A percentile compares a stretch with the other conserved stretches of the same genome.
These are phyloP conservation scores for Drosophila tani DNA, from an alignment of 1,140 invertebrate genomes.

Conservation along the genomic window DNA sequence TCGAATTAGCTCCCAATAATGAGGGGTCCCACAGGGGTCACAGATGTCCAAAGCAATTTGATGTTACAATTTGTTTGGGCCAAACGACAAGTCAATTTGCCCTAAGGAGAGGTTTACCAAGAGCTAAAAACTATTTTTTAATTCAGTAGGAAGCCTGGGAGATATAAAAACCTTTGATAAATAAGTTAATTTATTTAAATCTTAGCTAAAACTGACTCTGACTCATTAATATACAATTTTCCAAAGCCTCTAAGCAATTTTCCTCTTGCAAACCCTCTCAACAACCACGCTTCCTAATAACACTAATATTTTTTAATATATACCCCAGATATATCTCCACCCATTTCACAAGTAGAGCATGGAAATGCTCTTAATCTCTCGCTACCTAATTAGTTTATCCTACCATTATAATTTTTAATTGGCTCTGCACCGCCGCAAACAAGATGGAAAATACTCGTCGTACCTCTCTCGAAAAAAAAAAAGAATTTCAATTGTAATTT, in stretches of 20 bases:
- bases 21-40: slow-evolving; percentile 68
- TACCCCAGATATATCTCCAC: not conserved
- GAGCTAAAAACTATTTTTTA: not conserved
- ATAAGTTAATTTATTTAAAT: not conserved
- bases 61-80: slow-evolving; percentile 71
- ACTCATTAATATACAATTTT: too few species aligned
- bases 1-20: slow-evolving; percentile 27
- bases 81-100: slow-evolving; percentile 70
- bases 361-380: slow-evolving; percentile 46
- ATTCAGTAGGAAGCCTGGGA: not conserved
- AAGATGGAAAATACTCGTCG: slow-evolving; percentile 18
- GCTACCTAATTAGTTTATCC: slow-evolving; percentile 59
- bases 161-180: not conserved
- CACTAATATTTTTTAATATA: not conserved
- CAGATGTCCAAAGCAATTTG: slow-evolving; percentile 69
- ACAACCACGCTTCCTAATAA: not conserved
- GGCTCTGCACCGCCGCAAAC: slow-evolving; percentile 38
- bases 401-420: slow-evolving; percentile 69
- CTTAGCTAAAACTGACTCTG: too few species aligned
- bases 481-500: slow-evolving; percentile 74
- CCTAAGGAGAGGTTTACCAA: not conserved
- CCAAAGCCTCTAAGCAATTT: not conserved
- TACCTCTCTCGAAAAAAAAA: not conserved
- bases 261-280: not conserved
- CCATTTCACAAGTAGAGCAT: slow-evolving; percentile 36